Conservation (phyloP, 1,140 invertebrate species). For the Lineus longissimus region DNA sequence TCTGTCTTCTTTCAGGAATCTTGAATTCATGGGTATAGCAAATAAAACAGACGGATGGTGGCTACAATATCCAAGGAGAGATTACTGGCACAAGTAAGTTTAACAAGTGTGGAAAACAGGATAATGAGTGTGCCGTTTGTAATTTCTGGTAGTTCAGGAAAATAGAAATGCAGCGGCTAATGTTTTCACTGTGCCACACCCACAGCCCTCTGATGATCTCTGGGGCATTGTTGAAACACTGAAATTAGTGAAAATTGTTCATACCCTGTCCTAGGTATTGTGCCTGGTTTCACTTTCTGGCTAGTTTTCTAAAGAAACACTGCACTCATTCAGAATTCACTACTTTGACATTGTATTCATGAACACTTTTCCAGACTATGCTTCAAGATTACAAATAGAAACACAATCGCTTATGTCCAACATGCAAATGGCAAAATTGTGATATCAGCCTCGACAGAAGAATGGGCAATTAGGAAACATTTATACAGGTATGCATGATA, state of each 20-base stretch:
- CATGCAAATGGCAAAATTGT: background rate
- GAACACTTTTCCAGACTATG: slow-evolving; percentile 8
- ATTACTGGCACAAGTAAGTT: slow-evolving; percentile 10
- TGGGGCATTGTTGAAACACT: too few relatives aligned
- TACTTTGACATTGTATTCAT: too few relatives aligned
- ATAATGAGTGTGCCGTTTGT: too few relatives aligned
- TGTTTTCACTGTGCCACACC: too few relatives aligned
- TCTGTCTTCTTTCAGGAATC: slow-evolving; percentile 1
- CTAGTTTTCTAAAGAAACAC: background rate
- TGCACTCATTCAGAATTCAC: background rate
- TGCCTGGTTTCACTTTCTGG: too few relatives aligned
- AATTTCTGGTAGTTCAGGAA: too few relatives aligned
- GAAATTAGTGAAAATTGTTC: too few relatives aligned
- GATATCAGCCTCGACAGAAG: background rate
- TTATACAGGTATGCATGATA: slow-evolving; percentile 3
- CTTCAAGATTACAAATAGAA: background rate
- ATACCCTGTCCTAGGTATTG: too few relatives aligned
- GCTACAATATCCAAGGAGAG: slow-evolving; percentile 6
- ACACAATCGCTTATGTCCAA: background rate
- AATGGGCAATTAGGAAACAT: slow-evolving; percentile 8
- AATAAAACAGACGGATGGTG: slow-evolving; percentile 5
- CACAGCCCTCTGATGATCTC: too few relatives aligned
- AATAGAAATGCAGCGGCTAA: too few relatives aligned
- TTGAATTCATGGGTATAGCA: slow-evolving; percentile 7
- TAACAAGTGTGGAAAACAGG: background rate